Evolutionary conservation across 2,888 invertebrate genomes (phyloP).

Genomic region (Cotesia congregata): DNA sequence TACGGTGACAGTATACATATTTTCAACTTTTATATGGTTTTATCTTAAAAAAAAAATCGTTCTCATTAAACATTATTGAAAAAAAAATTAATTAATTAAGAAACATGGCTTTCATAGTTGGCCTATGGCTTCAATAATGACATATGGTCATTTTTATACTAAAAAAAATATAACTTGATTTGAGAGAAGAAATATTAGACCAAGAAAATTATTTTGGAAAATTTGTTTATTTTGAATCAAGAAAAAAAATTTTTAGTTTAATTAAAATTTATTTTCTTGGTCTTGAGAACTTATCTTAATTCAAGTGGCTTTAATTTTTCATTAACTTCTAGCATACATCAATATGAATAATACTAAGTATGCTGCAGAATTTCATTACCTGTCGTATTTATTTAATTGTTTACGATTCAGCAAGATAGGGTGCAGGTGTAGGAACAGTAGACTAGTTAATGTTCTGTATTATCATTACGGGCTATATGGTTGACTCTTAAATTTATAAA

Average conservation of each 20-base stretch:
- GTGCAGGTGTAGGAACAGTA: constrained; percentile 35
- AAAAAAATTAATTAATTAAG: background rate
- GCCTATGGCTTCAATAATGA: too few relatives aligned
- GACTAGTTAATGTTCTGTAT: constrained; percentile 1
- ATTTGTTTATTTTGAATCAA: too few relatives aligned
- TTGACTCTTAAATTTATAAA: background rate
- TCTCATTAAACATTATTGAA: background rate
- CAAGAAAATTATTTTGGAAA: too few relatives aligned
- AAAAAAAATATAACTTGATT: too few relatives aligned
- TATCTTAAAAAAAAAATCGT: background rate
- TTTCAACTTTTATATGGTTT: background rate
- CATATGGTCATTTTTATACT: too few relatives aligned
- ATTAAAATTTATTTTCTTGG: too few relatives aligned
- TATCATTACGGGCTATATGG: constrained; percentile 6
- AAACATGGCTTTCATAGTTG: background rate
- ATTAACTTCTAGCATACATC: background rate
- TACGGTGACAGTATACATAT: constrained; percentile 1
- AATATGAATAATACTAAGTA: constrained; percentile 13
- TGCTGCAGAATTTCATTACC: constrained; percentile 8
- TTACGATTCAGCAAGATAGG: constrained; percentile 29
- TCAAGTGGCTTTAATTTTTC: background rate
- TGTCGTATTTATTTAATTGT: constrained; percentile 30
- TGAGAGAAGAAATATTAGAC: too few relatives aligned
- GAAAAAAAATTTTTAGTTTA: too few relatives aligned
- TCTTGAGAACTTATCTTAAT: too few relatives aligned